Evolutionary conservation across 2,888 invertebrate species (phyloP), one percentile per base, ranked within the genome.

Genomic region (Pedicia rivosa): DNA sequence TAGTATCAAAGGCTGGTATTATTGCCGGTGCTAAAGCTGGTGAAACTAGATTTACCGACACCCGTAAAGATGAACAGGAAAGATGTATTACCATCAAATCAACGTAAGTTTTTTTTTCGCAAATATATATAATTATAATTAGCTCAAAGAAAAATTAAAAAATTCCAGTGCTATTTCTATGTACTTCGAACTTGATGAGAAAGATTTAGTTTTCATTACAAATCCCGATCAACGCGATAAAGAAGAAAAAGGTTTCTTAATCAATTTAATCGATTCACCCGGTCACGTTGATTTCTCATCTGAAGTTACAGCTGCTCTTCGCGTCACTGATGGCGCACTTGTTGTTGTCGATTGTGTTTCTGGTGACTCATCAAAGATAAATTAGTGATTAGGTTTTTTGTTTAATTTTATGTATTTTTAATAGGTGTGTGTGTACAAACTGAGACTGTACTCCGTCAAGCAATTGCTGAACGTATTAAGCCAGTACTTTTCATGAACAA

Each of bases 401-500:
- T 35, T n/a, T 36, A 27, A n/a, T 14, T 28, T 29, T 25, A 19
- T 25, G 4, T 26, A 20, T 34, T 10, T 16, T 26, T 25, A 33
- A 13, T 50, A 90, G 97, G 98, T 72, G 98, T 99, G 47, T 98
- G 98, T 60, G 98, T 99, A 50, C 98, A 99, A 68, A 99, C 98
- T 25, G 98, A 99, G 68, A 97, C 98, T 54, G 99, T 99, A 41
- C 72, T 99, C 53, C 88, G 98, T 69, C 99, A 99, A 65, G 98
- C 98, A 44, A 99, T 99, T 57, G 92, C 94, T 44, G 98, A 99
- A 69, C 84, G 98, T 57, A 99, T 99, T 56, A 97, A 95, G 80
- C 98, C 99, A 39, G 90, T 99, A 49, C 72, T 99, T 53, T 98
- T 99, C 81, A 97, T 99, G 97, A 99, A 99, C 84, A 99, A 99